These are phyloP conservation scores for Hydrophis major DNA, from an alignment of 2,797 vertebrate genomes.

Conservation along the genomic window DNA sequence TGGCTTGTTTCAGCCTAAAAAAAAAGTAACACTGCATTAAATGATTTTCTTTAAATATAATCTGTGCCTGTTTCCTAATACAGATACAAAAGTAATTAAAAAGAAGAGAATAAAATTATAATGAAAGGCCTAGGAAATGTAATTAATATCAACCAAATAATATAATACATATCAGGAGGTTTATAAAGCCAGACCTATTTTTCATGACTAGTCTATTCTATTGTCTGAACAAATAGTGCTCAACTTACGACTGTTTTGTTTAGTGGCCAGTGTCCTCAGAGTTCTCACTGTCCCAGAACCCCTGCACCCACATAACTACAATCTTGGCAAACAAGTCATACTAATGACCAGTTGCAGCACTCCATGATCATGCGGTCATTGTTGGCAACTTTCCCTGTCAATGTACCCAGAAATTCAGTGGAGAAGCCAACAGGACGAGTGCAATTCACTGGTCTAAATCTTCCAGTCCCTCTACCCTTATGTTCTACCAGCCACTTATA, in stretches of 20 bases:
- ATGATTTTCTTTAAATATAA: not conserved
- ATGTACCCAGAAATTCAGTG: not conserved
- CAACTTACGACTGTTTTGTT: not conserved
- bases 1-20: slow-evolving; percentile 87
- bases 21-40: not conserved
- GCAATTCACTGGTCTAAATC: not conserved
- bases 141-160: not conserved
- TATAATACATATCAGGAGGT: not conserved
- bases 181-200: not conserved
- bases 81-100: not conserved
- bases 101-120: not conserved
- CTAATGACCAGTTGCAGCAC: not conserved
- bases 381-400: not conserved
- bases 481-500: not conserved
- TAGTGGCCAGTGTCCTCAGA: not conserved
- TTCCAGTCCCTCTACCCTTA: not conserved
- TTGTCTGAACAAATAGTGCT: not conserved
- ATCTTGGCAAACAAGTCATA: not conserved
- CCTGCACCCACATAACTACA: not conserved
- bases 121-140: not conserved
- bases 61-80: not conserved
- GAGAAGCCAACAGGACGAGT: not conserved
- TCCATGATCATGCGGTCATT: not conserved
- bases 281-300: not conserved
- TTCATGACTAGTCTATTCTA: not conserved